Conservation (phyloP, 2,888 invertebrate species). For the Dryobota labecula region DNA sequence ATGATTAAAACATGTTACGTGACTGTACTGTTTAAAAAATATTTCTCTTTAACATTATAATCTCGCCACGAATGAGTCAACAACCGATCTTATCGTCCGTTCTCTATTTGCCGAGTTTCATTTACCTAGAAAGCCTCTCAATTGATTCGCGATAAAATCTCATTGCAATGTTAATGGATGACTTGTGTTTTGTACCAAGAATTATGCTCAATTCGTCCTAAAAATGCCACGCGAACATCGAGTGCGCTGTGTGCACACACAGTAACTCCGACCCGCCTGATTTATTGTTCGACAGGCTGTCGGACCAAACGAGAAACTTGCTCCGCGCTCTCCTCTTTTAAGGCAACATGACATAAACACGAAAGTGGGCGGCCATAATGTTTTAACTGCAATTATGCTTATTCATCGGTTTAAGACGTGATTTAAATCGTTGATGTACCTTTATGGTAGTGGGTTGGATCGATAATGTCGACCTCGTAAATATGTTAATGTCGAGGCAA, state of each 20-base stretch:
- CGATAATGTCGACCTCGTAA: constrained; percentile 81
- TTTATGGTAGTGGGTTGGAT: constrained; percentile 73
- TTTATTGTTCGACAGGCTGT: constrained; percentile 71
- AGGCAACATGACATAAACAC: constrained; percentile 77
- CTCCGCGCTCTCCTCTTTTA: constrained; percentile 76
- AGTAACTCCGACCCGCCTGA: constrained; percentile 68
- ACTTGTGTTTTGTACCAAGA: constrained; percentile 66
- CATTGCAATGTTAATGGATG: constrained; percentile 59
- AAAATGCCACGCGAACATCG: constrained; percentile 66
- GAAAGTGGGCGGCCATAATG: constrained; percentile 77
- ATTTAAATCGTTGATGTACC: constrained; percentile 69
- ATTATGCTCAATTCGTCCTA: constrained; percentile 72
- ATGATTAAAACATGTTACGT: constrained; percentile 54
- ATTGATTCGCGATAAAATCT: constrained; percentile 70
- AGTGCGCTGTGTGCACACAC: constrained; percentile 40
- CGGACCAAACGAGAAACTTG: constrained; percentile 73
- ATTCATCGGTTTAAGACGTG: constrained; percentile 68
- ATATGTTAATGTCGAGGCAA: constrained; percentile 78
- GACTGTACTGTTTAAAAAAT: constrained; percentile 61
- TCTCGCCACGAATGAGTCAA: constrained; percentile 67
- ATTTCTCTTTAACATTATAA: constrained; percentile 56
- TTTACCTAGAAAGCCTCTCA: constrained; percentile 66
- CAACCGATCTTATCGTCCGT: constrained; percentile 64
- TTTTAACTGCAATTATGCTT: constrained; percentile 76
- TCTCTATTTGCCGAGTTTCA: constrained; percentile 57